Evolutionary conservation across 2,888 invertebrate genomes (phyloP), one percentile per base, ranked within the genome.

Genomic region (Temnothorax rugatulus): DNA sequence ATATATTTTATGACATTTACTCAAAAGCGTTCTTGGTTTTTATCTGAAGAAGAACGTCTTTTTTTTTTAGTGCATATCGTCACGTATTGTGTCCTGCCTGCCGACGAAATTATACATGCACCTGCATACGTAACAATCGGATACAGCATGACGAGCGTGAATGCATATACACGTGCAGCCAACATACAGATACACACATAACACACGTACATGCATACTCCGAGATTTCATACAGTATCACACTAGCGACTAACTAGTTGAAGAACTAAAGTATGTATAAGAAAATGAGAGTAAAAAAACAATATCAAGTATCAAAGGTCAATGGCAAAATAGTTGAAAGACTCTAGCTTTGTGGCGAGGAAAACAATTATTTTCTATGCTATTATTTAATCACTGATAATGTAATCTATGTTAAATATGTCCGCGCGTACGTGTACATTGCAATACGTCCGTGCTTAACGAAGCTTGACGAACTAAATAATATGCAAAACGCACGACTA

Each of bases 321-420:
- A 77, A 71, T 79, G 83, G 83, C 52, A 77, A 61, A 68, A 79
- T 83, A 79, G 68, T 47, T 79, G 61, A 68, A 68, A 77, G 52
- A 81, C n/a, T 81, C 34, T 79, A 83, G 77, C 79, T 83, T 83
- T 68, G 68, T 77, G 68, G 66, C 68, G 54, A 79, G 50, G 50
- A 83, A 68, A 69, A 83, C 68, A 77, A 83, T 79, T 83, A 83
- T 68, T 77, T 79, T 83, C 79, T 79, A 83, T 79, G 83, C 79
- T 83, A 83, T 83, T 69, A 79, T 79, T 77, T 77, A 59, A 83
- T 74, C 76, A 75, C 57, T 66, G 66, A 83, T 61, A 57, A 74
- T 74, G 44, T 82, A 73, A 83, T 59, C 68, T 77, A 66, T 52
- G 77, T 83, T 76, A 83, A 83, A 83, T 64, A 25, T 66, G 76